Evolutionary conservation across 2,113 vertebrate genomes (phyloP), one percentile per base, ranked within the genome.

Genomic region (Prionailurus viverrinus): DNA sequence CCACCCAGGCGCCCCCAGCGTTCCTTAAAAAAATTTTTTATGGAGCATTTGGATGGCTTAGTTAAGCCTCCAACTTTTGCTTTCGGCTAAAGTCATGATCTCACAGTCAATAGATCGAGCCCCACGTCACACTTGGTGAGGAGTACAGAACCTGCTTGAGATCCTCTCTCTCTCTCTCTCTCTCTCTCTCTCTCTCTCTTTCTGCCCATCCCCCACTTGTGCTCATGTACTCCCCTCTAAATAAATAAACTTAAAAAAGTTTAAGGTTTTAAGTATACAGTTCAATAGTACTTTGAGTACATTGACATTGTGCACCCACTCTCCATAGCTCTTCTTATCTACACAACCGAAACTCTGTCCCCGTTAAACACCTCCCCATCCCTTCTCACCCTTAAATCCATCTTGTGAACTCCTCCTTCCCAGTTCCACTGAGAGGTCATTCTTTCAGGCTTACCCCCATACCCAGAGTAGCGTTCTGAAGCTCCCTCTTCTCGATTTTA

Each of bases 271-370:
- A 83, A 55, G 55, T 74, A 21, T 66, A 66, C n/a, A 53, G 25
- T 73, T 82, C 85, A 65, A 12, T 74, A 88, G 66, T 82, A 58
- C n/a, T n/a, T 82, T 74, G 74, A 82, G n/a, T 92, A 82, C 66
- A 74, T 88, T 88, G 8, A 95, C 63, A 58, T 53, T 16, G 51
- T 87, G n/a, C 7, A 19, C 7, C 19, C 69, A 23, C 9, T 63
- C 53, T 85, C 80, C 71, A 90, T 45, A 65, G 58, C 14, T 74
- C 66, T 89, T 53, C 78, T 48, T 51, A 65, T 65, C 21, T 79
- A 27, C 11, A 84, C 69, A 90, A 71, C 80, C 51, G n/a, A 63
- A 89, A 45, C 12, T 63, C 78, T 89, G 13, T 15, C 23, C 65
- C 68, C 51, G 16, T 61, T 61, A 69, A 90, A 90, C 76, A 88